Percentiles rank a stretch among this genome's conserved stretches.
Evolutionary conservation across 1,140 invertebrate species (phyloP).

Genomic region (Lasioglossum baleicum): DNA sequence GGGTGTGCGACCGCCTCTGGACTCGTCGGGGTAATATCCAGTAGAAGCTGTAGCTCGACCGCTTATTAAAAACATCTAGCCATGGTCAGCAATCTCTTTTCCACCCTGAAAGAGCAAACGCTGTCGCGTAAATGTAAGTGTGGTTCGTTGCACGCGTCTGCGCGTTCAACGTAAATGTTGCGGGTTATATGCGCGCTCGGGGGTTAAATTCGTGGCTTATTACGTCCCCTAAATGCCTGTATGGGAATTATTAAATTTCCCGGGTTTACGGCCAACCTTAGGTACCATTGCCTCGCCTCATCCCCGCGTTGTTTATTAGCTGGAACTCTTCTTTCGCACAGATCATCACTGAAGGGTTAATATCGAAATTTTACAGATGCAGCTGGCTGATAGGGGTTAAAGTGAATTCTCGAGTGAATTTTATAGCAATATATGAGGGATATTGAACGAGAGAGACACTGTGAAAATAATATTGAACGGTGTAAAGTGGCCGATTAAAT

Average conservation of each 20-base stretch:
- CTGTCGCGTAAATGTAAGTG: constrained; percentile 55
- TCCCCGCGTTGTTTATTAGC: neutral
- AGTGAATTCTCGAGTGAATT: no score
- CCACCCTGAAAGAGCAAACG: constrained; percentile 54
- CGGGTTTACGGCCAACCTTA: constrained; percentile 54
- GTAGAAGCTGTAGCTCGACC: constrained; percentile 71
- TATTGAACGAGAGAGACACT: neutral
- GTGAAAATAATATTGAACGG: neutral
- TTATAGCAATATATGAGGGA: neutral
- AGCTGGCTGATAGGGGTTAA: no score
- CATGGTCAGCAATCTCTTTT: constrained; percentile 60
- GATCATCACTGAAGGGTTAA: no score
- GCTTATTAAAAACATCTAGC: constrained; percentile 78
- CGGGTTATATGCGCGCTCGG: constrained; percentile 33
- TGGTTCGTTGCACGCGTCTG: constrained; percentile 39
- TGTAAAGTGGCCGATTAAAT: neutral
- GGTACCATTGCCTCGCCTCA: neutral
- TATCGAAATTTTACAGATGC: no score
- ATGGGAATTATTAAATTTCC: constrained; percentile 66
- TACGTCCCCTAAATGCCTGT: constrained; percentile 57
- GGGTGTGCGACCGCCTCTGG: constrained; percentile 47
- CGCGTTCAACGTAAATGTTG: constrained; percentile 38
- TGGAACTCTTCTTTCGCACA: neutral
- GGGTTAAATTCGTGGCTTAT: constrained; percentile 70
- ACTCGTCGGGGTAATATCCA: constrained; percentile 71